Evolutionary conservation across 2,888 invertebrate species (phyloP).

Genomic region (Torymus tubicola): DNA sequence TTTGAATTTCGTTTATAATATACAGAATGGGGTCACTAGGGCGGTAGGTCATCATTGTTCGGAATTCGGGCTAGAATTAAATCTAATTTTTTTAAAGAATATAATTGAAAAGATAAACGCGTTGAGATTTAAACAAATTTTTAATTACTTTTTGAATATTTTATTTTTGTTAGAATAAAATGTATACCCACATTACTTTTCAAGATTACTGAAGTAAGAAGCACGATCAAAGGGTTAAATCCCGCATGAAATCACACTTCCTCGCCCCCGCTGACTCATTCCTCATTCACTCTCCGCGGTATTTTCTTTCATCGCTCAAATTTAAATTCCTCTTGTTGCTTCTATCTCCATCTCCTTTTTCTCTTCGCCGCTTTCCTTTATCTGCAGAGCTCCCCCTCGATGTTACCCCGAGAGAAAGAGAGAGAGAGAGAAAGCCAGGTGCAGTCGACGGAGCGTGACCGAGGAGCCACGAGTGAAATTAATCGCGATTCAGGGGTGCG

Average conservation of each 20-base stretch:
- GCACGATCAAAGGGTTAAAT: constrained; percentile 14
- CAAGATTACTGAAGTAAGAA: too few relatives aligned
- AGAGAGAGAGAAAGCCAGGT: constrained; percentile 62
- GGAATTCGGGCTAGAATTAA: background rate
- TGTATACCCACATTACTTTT: too few relatives aligned
- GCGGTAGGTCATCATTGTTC: background rate
- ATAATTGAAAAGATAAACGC: background rate
- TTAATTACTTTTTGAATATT: too few relatives aligned
- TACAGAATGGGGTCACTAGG: constrained; percentile 10
- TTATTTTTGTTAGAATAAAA: too few relatives aligned
- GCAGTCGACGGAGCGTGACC: constrained; percentile 64
- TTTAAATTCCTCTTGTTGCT: constrained; percentile 44
- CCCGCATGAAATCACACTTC: background rate
- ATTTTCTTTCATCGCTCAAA: constrained; percentile 24
- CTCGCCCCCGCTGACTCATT: constrained; percentile 21
- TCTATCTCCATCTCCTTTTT: constrained; percentile 36
- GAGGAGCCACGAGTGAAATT: constrained; percentile 65
- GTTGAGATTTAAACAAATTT: too few relatives aligned
- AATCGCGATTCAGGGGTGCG: constrained; percentile 64
- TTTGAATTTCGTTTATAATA: too few relatives aligned
- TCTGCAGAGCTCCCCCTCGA: constrained; percentile 6
- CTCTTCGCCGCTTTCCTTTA: constrained; percentile 10
- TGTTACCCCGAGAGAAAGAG: background rate
- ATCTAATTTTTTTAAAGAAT: background rate
- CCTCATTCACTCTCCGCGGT: constrained; percentile 13